Evolutionary conservation across 2,113 vertebrate genomes (phyloP).

Genomic region (Craseonycteris thonglongyai): DNA sequence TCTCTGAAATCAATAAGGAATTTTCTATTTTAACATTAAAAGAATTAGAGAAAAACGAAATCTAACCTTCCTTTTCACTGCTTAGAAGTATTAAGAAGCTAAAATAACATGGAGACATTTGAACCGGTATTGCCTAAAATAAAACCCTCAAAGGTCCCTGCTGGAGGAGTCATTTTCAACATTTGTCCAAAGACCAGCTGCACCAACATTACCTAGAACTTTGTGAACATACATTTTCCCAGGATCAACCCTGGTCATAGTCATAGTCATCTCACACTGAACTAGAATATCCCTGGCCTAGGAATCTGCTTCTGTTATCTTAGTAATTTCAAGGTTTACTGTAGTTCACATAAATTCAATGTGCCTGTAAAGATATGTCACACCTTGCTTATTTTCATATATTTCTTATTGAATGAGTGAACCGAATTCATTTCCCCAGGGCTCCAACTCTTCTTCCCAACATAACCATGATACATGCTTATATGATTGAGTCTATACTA

Average conservation of each 20-base stretch:
- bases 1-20: not conserved
- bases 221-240: not conserved
- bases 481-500: not conserved
- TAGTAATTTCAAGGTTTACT: not conserved
- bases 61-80: not conserved
- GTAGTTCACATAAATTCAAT: not conserved
- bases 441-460: not conserved
- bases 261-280: not conserved
- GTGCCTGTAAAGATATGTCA: not conserved
- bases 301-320: not conserved
- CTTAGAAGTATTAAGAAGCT: not conserved
- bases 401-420: not conserved
- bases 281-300: not conserved
- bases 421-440: not conserved
- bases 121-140: not conserved
- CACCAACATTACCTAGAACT: not conserved
- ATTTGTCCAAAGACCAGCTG: not conserved
- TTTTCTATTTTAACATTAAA: slow-evolving; percentile 37
- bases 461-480: not conserved
- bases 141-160: not conserved
- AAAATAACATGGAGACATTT: not conserved
- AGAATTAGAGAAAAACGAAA: not conserved
- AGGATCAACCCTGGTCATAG: not conserved
- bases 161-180: not conserved
- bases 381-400: not conserved